Conservation (phyloP, 2,113 vertebrate species). For the Bubo blakistoni region DNA sequence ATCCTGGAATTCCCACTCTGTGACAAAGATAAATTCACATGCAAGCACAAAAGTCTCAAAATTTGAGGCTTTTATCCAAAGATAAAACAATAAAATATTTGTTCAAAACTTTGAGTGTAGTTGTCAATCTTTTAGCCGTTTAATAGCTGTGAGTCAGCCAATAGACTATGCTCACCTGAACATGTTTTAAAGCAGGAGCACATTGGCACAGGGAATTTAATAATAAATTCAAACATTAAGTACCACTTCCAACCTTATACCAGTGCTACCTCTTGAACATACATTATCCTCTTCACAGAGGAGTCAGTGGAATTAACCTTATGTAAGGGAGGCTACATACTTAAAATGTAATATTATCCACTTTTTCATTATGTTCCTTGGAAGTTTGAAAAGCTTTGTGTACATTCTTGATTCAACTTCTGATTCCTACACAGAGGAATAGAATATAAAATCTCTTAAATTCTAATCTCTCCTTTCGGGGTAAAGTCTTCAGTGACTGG, state of each 20-base stretch:
- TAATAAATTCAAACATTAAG: not conserved
- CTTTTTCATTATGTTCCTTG: not conserved
- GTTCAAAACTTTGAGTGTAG: not conserved
- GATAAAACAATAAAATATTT: not conserved
- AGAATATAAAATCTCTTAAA: not conserved
- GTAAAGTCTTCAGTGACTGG: not conserved
- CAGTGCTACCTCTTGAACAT: not conserved
- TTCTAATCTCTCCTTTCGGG: not conserved
- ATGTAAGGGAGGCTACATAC: not conserved
- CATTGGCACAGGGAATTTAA: not conserved
- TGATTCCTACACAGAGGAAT: not conserved
- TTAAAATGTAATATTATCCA: not conserved
- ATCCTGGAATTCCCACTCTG: not conserved
- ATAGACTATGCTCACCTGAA: not conserved
- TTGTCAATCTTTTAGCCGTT: not conserved
- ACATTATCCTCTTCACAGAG: not conserved
- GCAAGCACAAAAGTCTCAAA: fast-evolving
- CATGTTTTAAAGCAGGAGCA: not conserved
- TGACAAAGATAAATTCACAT: not conserved
- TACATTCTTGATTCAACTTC: not conserved
- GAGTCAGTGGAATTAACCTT: not conserved
- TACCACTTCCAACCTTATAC: not conserved
- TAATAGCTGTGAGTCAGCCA: not conserved
- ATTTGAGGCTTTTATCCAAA: not conserved
- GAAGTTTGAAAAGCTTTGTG: not conserved